phyloP scores from a whole-genome alignment of 2,888 invertebrate genomes.

The Neria commutata region DNA sequence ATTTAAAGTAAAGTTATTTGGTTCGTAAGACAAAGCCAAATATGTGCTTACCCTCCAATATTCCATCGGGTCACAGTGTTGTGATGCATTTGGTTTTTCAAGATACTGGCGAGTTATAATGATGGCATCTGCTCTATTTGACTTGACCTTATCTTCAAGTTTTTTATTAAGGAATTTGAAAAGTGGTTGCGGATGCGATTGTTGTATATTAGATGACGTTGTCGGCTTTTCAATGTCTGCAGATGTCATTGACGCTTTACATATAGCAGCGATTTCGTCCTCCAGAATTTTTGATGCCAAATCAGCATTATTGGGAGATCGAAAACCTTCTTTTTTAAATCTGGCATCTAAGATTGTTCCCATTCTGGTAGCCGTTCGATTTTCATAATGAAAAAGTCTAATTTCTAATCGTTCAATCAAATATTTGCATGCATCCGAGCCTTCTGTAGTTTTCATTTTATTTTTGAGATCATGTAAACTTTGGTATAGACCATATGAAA shows the following conservation, averaged over 20 bases:
- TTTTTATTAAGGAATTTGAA: not conserved
- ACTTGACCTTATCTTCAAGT: not conserved
- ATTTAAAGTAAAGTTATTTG: no score
- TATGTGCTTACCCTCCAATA: no score
- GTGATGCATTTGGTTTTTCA: not conserved
- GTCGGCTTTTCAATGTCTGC: not conserved
- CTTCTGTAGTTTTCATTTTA: not conserved
- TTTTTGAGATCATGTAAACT: not conserved
- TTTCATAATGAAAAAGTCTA: not conserved
- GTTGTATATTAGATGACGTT: not conserved
- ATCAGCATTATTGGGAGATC: not conserved
- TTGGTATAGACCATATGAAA: not conserved
- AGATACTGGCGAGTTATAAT: not conserved
- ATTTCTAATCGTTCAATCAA: not conserved
- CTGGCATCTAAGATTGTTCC: not conserved
- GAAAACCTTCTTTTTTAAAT: slow-evolving; percentile 9
- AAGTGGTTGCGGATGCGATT: not conserved
- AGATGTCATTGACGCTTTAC: not conserved
- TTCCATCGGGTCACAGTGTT: not conserved
- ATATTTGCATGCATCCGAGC: no score
- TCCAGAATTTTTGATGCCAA: not conserved
- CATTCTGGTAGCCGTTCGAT: not conserved
- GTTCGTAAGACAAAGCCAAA: no score
- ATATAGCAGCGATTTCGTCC: not conserved
- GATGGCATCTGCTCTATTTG: not conserved